Evolutionary conservation across 2,113 vertebrate species (phyloP), one percentile per base, ranked within the genome.

Genomic region (Ictalurus punctatus): DNA sequence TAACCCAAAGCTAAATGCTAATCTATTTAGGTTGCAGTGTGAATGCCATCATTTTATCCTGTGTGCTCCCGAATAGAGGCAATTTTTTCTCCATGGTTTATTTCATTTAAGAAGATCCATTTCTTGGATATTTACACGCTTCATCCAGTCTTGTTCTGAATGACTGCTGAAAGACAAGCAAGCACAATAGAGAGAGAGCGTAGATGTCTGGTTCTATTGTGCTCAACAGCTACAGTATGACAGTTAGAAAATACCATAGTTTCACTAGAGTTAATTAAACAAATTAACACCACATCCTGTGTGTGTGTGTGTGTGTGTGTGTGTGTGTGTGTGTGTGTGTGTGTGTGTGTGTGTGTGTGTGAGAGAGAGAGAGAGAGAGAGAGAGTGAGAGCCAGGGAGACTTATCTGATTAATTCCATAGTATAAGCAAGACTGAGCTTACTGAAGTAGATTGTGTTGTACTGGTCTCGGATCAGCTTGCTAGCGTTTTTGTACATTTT

Each of bases 111-210:
- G 74, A 87, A 69, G 74, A 54, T 79, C n/a, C 48, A 74, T 74
- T 67, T 52, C 84, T 86, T 86, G 67, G 86, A 80, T 52, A 63
- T 78, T 79, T 48, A 80, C 56, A 87, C 12, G 48, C 85, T 79
- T 52, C 13, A n/a, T 54, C 13, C 48, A 79, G 23, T 16, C 13
- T 79, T 76, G 2, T 48, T 86, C 37, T 79, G 56, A 86, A 79
- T 59, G 54, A 59, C 56, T 63, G 73, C 58, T 79, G 73, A 86
- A 21, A 21, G 74, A 52, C 74, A 65, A 78, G 27, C 37, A 80
- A 67, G 8, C 74, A 80, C 58, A 80, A 71, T 71, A 71, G 52
- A 73, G n/a, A 65, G 27, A 78, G 74, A 21, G 40, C 40, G 19
- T 48, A 80, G 59, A 79, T 80, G 37, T 79, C 56, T 87, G 54